Conservation (phyloP, 2,113 vertebrate genomes). For the Microtus ochrogaster region DNA sequence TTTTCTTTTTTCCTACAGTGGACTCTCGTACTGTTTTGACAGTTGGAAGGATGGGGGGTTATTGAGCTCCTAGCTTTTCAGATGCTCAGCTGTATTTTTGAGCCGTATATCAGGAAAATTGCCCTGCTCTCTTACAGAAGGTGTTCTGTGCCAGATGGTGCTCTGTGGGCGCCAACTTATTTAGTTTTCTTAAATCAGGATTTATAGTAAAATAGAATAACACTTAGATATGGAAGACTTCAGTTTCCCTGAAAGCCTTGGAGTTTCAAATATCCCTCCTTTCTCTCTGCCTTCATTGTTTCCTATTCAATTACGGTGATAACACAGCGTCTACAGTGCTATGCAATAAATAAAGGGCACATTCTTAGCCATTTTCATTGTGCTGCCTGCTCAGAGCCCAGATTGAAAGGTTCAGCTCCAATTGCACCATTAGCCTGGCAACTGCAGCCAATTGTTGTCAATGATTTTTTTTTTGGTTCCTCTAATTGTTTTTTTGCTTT, state of each 20-base stretch:
- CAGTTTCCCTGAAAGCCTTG: constrained; percentile 58
- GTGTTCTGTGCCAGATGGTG: constrained; percentile 78
- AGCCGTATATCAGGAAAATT: constrained; percentile 80
- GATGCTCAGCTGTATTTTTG: constrained; percentile 77
- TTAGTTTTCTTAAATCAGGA: constrained; percentile 78
- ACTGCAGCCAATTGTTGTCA: constrained; percentile 70
- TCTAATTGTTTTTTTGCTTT: constrained; percentile 78
- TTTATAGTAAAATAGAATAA: constrained; percentile 79
- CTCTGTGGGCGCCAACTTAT: constrained; percentile 74
- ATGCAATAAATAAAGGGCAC: constrained; percentile 63
- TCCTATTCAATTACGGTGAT: constrained; percentile 67
- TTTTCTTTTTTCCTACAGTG: constrained; percentile 68
- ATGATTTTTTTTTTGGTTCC: constrained; percentile 76
- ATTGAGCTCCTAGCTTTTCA: constrained; percentile 70
- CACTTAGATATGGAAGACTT: constrained; percentile 65
- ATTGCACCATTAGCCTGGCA: constrained; percentile 74
- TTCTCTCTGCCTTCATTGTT: constrained; percentile 68
- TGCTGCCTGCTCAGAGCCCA: constrained; percentile 15
- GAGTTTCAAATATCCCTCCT: constrained; percentile 20
- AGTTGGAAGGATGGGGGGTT: constrained; percentile 73
- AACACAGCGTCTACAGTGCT: constrained; percentile 49
- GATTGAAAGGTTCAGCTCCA: constrained; percentile 66
- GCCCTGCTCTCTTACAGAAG: constrained; percentile 75
- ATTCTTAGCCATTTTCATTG: constrained; percentile 64
- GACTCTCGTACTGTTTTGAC: constrained; percentile 74